Evolutionary conservation across 1,140 invertebrate genomes (phyloP).

Genomic region (Catajapyx aquilonaris): DNA sequence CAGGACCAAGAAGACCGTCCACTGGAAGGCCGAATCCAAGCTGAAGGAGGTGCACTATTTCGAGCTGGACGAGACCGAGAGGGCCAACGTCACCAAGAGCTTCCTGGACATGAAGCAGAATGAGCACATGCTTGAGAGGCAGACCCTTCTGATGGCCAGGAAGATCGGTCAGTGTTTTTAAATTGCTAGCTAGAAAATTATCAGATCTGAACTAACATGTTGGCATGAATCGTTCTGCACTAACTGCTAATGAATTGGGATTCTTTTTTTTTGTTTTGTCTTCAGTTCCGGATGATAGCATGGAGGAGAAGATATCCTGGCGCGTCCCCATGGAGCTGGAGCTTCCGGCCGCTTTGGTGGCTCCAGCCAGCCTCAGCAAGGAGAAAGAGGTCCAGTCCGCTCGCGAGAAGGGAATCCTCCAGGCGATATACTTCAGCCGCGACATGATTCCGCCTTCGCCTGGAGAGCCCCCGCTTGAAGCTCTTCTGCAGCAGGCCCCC

Average conservation of each 20-base stretch:
- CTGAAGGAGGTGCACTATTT: constrained; percentile 68
- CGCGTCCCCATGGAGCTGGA: constrained; percentile 41
- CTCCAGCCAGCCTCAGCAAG: constrained; percentile 54
- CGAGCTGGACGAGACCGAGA: constrained; percentile 80
- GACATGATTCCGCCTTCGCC: constrained; percentile 69
- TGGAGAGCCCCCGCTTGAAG: constrained; percentile 64
- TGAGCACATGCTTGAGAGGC: constrained; percentile 64
- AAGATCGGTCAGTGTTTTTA: constrained; percentile 37
- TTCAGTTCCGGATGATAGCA: constrained; percentile 39
- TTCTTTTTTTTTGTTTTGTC: constrained; percentile 10
- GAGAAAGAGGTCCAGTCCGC: constrained; percentile 71
- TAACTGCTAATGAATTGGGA: constrained; percentile 1
- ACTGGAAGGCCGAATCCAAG: constrained; percentile 57
- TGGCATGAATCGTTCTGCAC: constrained; percentile 4
- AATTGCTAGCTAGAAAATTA: background rate
- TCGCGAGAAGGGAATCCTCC: constrained; percentile 57
- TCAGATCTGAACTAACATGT: background rate
- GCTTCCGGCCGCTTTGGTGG: constrained; percentile 27
- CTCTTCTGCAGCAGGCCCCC: constrained; percentile 45
- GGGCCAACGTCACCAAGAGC: constrained; percentile 76
- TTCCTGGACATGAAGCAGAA: constrained; percentile 82
- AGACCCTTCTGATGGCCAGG: constrained; percentile 53
- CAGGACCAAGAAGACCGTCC: constrained; percentile 57
- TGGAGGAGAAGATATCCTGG: constrained; percentile 56
- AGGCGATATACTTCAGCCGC: constrained; percentile 65